phyloP scores from a whole-genome alignment of 2,888 invertebrate species.

The Hylaea fasciaria region DNA sequence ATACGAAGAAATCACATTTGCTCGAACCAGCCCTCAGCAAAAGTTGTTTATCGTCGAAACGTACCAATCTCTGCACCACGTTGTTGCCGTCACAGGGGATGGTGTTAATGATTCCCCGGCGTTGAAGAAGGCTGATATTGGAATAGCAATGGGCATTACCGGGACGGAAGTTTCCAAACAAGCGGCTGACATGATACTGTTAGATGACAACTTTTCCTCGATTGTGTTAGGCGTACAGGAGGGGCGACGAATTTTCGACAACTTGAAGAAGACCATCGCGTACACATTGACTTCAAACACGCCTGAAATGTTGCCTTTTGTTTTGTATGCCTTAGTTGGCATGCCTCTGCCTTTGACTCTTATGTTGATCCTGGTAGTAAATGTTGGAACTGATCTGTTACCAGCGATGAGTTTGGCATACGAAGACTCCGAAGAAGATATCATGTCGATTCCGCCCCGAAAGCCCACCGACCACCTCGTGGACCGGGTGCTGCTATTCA shows the following conservation, averaged over 20 bases:
- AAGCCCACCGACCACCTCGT: slow-evolving; percentile 83
- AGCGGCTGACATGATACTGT: slow-evolving; percentile 95
- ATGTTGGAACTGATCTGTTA: slow-evolving; percentile 91
- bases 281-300: slow-evolving; percentile 93
- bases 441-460: slow-evolving; percentile 87
- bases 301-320: slow-evolving; percentile 93
- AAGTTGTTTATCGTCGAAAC: slow-evolving; percentile 90
- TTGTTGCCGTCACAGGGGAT: slow-evolving; percentile 95
- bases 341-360: slow-evolving; percentile 89
- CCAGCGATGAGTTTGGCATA: slow-evolving; percentile 92
- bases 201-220: slow-evolving; percentile 95
- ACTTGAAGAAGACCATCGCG: slow-evolving; percentile 93
- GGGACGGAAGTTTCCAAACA: slow-evolving; percentile 93
- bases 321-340: slow-evolving; percentile 88
- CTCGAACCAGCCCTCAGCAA: slow-evolving; percentile 89
- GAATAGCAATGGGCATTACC: slow-evolving; percentile 91
- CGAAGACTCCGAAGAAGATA: slow-evolving; percentile 90
- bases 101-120: slow-evolving; percentile 96
- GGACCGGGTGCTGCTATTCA: slow-evolving; percentile 87
- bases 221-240: slow-evolving; percentile 94
- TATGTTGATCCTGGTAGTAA: slow-evolving; percentile 88
- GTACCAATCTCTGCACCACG: slow-evolving; percentile 90
- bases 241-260: slow-evolving; percentile 93
- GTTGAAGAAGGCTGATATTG: slow-evolving; percentile 93
- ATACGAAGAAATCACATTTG: slow-evolving; percentile 90